Percentiles rank a stretch among this genome's conserved stretches.
phyloP scores from a whole-genome alignment of 2,797 vertebrate genomes.

The Clarias laeviceps region DNA sequence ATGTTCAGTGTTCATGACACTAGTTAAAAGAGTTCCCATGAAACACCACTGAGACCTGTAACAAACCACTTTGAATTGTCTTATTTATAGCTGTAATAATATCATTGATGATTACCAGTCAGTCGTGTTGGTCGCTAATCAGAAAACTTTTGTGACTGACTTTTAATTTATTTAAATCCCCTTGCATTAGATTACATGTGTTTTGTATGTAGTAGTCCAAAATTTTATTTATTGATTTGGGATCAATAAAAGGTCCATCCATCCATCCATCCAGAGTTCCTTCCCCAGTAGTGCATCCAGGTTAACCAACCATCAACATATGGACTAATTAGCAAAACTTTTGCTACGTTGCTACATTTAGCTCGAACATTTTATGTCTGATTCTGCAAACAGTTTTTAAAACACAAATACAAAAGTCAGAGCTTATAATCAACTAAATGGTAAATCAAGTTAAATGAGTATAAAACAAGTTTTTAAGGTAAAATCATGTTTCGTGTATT shows the following conservation, averaged over 20 bases:
- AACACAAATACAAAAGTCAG: background rate
- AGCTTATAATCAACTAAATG: background rate
- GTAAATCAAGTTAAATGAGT: background rate
- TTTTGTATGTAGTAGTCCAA: background rate
- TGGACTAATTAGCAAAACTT: background rate
- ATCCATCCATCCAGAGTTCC: background rate
- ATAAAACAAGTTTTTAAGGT: background rate
- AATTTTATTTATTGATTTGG: too few species aligned
- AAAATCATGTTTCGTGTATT: background rate
- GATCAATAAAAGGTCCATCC: too few species aligned
- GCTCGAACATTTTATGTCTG: background rate
- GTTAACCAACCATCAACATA: background rate
- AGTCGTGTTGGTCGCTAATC: background rate
- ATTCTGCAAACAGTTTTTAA: background rate
- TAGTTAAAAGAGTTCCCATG: background rate
- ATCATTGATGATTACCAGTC: background rate
- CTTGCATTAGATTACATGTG: background rate
- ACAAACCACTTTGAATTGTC: background rate
- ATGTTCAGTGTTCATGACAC: background rate
- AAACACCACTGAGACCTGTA: background rate
- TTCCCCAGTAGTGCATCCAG: background rate
- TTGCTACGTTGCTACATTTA: background rate
- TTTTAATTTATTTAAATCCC: background rate
- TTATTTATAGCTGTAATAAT: background rate
- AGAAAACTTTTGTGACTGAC: background rate